phyloP scores from a whole-genome alignment of 30 jellyfish, hydroid and myxozoan species.

The Chrysaora quinquecirrha region DNA sequence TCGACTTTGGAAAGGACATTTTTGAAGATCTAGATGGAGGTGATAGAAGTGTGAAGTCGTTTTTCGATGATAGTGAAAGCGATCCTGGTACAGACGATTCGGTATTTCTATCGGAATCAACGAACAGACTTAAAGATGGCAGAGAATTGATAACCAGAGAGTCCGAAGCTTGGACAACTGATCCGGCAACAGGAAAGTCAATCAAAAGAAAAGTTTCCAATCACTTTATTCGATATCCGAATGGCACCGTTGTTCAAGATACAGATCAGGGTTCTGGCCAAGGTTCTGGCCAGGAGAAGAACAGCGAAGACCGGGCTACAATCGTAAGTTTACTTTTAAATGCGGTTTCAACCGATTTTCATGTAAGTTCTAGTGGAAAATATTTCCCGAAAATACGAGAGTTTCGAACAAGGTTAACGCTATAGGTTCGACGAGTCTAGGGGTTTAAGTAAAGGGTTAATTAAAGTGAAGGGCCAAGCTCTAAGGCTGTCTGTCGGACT shows the following conservation, averaged over 20 bases:
- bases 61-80: not conserved
- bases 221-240: slow-evolving; percentile 22
- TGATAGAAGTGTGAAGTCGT: slow-evolving; percentile 1
- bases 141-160: slow-evolving; percentile 42
- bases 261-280: not conserved
- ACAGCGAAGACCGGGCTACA: not conserved
- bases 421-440: no score
- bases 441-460: no score
- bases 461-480: no score
- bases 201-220: not conserved
- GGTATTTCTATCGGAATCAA: slow-evolving; percentile 36
- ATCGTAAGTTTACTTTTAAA: not conserved
- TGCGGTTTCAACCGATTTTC: no score
- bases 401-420: no score
- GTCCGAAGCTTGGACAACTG: slow-evolving; percentile 27
- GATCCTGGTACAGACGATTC: slow-evolving; percentile 24
- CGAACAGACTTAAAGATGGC: slow-evolving; percentile 45
- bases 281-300: not conserved
- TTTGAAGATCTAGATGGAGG: slow-evolving; percentile 21
- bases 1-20: slow-evolving; percentile 23
- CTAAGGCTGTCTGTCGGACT: no score
- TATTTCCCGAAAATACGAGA: no score
- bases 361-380: no score
- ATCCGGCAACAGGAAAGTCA: slow-evolving; percentile 39
- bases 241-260: slow-evolving; percentile 40